A percentile compares a stretch with the other conserved stretches of the same genome.
phyloP scores from a whole-genome alignment of 2,888 invertebrate species.

The Alitta virens region DNA sequence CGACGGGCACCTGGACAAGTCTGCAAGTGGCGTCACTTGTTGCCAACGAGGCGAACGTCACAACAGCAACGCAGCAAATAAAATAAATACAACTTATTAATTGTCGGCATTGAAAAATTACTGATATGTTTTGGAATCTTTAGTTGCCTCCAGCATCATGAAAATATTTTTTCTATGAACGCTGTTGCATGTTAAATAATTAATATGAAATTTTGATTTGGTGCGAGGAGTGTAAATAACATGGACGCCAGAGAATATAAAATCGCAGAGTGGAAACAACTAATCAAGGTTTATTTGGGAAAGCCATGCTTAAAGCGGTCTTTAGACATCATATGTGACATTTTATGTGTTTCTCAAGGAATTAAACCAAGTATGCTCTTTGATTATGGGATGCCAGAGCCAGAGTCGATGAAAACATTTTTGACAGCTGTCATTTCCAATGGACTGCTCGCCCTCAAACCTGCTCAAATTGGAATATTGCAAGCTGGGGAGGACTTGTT shows the following conservation, averaged over 20 bases:
- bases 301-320: conserved; percentile 4
- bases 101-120: too few relatives aligned
- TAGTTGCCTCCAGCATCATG: too few relatives aligned
- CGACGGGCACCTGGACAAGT: too few relatives aligned
- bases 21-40: too few relatives aligned
- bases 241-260: background rate
- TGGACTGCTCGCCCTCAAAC: conserved; percentile 3
- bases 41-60: too few relatives aligned
- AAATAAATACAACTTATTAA: too few relatives aligned
- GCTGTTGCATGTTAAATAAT: too few relatives aligned
- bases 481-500: conserved; percentile 9
- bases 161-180: too few relatives aligned
- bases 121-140: too few relatives aligned
- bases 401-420: conserved; percentile 4
- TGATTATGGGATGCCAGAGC: conserved; percentile 4
- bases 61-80: too few relatives aligned
- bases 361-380: conserved; percentile 15
- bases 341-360: conserved; percentile 1
- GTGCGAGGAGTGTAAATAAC: too few relatives aligned
- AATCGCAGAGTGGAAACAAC: background rate
- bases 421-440: background rate
- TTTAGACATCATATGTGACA: conserved; percentile 4
- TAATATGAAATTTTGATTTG: too few relatives aligned
- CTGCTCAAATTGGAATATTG: conserved; percentile 1
- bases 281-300: conserved; percentile 4